Evolutionary conservation across 2,797 vertebrate species (phyloP).

Genomic region (Melopsittacus undulatus): DNA sequence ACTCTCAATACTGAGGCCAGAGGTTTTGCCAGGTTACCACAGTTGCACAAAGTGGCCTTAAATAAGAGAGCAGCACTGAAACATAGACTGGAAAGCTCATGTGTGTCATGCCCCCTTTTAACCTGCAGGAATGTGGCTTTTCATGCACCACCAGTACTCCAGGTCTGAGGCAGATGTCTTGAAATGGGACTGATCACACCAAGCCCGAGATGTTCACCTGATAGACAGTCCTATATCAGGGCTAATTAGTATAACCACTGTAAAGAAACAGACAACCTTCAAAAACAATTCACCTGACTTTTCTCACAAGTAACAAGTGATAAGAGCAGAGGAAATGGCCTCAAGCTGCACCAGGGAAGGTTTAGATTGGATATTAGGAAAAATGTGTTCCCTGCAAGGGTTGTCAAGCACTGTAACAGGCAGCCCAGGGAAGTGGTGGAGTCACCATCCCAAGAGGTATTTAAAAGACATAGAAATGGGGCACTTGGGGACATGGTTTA

Average conservation of each 20-base stretch:
- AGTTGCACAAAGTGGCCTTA: neutral
- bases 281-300: neutral
- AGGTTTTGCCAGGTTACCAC: slow-evolving; percentile 25
- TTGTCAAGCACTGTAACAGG: neutral
- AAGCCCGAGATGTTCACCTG: neutral
- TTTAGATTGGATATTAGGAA: neutral
- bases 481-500: neutral
- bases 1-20: neutral
- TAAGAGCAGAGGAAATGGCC: neutral
- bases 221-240: neutral
- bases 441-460: neutral
- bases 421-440: neutral
- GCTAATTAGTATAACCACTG: neutral
- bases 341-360: neutral
- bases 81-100: neutral
- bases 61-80: neutral
- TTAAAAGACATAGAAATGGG: neutral
- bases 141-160: rapidly evolving
- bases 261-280: neutral
- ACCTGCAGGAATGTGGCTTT: neutral
- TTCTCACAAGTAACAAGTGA: neutral
- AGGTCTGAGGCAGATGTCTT: neutral
- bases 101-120: neutral
- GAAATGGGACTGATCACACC: neutral
- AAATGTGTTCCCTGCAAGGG: neutral